Conservation (phyloP, 2,113 vertebrate genomes). For the Lycaon pictus region DNA sequence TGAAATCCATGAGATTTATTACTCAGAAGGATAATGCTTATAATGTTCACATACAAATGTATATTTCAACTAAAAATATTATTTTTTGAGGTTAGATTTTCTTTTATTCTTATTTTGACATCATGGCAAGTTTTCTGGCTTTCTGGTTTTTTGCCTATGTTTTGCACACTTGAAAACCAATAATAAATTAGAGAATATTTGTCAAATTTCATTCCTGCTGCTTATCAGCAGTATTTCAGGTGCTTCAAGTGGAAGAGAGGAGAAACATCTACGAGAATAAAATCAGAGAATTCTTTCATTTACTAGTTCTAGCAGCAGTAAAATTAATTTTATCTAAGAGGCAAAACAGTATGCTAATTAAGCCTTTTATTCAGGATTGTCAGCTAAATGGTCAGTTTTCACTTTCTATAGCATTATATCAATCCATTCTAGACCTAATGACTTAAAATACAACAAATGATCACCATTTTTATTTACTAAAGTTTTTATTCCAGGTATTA, state of each 20-base stretch:
- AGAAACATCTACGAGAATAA: not conserved
- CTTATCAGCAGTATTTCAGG: slow-evolving; percentile 32
- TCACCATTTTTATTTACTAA: not conserved
- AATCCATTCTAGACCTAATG: not conserved
- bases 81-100: not conserved
- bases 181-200: slow-evolving; percentile 46
- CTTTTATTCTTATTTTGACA: slow-evolving; percentile 46
- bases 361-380: not conserved
- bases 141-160: not conserved
- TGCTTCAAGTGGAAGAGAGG: slow-evolving; percentile 2
- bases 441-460: not conserved
- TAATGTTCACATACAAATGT: not conserved
- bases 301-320: not conserved
- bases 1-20: slow-evolving; percentile 23
- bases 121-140: not conserved
- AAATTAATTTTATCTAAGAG: slow-evolving; percentile 20
- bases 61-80: not conserved
- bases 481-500: not conserved
- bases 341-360: not conserved
- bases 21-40: not conserved
- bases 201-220: not conserved
- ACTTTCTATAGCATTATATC: not conserved
- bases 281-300: slow-evolving; percentile 9
- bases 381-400: not conserved
- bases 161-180: slow-evolving; percentile 17